Evolutionary conservation across 2,888 invertebrate genomes (phyloP).

Genomic region (Doris montereyensis): DNA sequence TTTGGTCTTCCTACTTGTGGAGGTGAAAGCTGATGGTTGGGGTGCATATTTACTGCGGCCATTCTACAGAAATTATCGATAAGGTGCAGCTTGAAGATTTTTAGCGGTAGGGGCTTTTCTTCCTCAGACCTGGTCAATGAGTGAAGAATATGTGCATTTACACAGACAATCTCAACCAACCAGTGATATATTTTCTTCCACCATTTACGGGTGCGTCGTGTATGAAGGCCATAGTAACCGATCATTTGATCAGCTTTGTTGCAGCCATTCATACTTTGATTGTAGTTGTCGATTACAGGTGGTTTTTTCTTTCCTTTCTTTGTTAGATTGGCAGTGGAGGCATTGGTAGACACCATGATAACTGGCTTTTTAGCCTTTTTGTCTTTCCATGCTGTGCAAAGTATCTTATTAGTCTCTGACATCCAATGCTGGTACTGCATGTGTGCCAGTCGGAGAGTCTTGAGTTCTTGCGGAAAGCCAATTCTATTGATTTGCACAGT

Average conservation of each 20-base stretch:
- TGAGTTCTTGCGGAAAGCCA: background rate
- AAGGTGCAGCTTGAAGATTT: too few species aligned
- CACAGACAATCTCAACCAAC: background rate
- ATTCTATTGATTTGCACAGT: background rate
- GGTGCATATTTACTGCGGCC: too few species aligned
- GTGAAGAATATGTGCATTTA: background rate
- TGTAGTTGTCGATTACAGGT: conserved; percentile 2
- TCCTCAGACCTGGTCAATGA: background rate
- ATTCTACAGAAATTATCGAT: too few species aligned
- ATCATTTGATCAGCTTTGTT: conserved; percentile 10
- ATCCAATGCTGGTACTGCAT: background rate
- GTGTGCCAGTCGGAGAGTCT: background rate
- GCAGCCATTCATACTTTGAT: background rate
- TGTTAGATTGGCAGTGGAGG: background rate
- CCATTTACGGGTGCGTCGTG: background rate
- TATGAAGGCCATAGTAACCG: background rate
- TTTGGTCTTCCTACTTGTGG: too few species aligned
- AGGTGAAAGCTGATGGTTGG: too few species aligned
- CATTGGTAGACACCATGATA: conserved; percentile 13
- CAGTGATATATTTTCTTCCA: conserved; percentile 1
- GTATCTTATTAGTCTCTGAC: background rate
- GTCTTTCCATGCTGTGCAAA: background rate
- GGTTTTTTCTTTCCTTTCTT: background rate
- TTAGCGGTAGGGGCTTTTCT: background rate
- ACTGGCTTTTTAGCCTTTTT: conserved; percentile 14